These are phyloP conservation scores for Hemiprocne comata DNA, from an alignment of 2,113 vertebrate genomes.

Conservation along the genomic window DNA sequence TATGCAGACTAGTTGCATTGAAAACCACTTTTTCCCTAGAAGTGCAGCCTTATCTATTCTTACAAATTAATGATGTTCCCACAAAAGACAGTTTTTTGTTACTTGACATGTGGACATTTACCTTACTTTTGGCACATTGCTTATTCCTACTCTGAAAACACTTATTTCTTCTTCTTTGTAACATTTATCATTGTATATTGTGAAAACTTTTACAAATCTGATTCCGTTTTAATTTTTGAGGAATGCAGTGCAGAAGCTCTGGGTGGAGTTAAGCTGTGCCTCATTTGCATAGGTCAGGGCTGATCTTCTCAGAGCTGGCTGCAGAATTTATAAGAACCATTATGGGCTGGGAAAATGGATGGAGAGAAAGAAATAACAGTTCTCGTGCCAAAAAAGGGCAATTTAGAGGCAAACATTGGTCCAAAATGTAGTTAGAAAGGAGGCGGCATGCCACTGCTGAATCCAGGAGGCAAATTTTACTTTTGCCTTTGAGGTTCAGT, in stretches of 20 bases:
- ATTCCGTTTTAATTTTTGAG: background rate
- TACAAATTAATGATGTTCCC: background rate
- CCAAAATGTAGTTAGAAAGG: background rate
- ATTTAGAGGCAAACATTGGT: background rate
- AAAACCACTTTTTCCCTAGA: background rate
- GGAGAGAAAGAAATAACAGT: background rate
- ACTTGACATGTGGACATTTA: background rate
- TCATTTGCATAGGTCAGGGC: background rate
- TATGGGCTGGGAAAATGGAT: background rate
- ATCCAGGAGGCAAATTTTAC: background rate
- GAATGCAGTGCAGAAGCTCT: background rate
- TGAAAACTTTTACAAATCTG: background rate
- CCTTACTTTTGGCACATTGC: background rate
- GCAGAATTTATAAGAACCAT: background rate
- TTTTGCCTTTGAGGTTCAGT: background rate
- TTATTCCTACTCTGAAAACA: background rate
- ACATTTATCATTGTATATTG: background rate
- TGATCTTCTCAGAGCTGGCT: background rate
- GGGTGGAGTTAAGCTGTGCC: background rate
- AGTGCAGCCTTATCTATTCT: background rate
- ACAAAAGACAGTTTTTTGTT: background rate
- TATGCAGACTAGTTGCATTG: background rate
- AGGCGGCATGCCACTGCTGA: background rate
- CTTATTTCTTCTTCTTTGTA: background rate
- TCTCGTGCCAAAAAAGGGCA: background rate